phyloP scores from a whole-genome alignment of 2,888 invertebrate genomes.

The Girardia tigrina region DNA sequence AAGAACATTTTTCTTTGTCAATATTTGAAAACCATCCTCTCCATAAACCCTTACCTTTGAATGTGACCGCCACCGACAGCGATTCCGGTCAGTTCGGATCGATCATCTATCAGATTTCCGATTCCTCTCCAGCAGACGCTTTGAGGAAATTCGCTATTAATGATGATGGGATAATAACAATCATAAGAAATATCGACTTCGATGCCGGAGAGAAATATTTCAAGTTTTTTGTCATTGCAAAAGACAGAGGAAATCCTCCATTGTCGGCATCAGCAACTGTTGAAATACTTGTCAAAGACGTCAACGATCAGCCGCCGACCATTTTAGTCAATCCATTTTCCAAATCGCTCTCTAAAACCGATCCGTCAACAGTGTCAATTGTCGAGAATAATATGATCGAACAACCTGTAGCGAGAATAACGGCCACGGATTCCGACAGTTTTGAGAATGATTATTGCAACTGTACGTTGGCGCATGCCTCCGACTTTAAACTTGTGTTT shows the following conservation, averaged over 20 bases:
- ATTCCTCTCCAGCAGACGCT: neutral
- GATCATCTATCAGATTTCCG: neutral
- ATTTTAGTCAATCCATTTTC: neutral
- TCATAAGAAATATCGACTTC: neutral
- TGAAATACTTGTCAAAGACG: neutral
- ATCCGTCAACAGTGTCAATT: neutral
- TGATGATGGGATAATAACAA: neutral
- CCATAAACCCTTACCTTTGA: neutral
- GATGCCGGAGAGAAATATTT: neutral
- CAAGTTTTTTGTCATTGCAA: neutral
- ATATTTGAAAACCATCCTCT: neutral
- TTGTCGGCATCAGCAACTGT: neutral
- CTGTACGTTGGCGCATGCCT: neutral
- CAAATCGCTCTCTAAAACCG: neutral
- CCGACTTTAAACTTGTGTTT: neutral
- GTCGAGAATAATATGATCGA: neutral
- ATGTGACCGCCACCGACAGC: neutral
- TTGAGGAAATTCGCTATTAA: neutral
- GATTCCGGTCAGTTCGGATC: neutral
- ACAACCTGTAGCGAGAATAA: neutral
- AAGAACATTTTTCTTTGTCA: neutral
- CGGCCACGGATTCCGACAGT: neutral
- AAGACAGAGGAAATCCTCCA: neutral
- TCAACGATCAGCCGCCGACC: slow-evolving; percentile 16
- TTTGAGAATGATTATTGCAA: neutral